Evolutionary conservation across 2,797 vertebrate species (phyloP), one percentile per base, ranked within the genome.

Genomic region (Poeciliopsis paucimaculata): DNA sequence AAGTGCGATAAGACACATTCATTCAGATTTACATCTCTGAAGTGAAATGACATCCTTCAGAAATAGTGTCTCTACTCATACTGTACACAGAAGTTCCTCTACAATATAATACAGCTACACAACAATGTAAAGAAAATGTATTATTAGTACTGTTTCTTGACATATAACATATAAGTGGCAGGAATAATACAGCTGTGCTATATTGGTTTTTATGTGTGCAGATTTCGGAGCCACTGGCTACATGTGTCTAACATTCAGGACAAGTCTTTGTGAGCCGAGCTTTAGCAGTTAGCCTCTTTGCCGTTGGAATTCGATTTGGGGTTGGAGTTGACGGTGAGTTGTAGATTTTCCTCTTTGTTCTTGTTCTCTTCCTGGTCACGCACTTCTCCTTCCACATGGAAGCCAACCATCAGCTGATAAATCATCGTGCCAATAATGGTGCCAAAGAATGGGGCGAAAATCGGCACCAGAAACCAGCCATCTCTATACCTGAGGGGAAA

Each of bases 361-460:
- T 85, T 81, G 2, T 77, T 86, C 41, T 95, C 62, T 64, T 39
- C 93, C 0, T 9, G 89, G 72, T 96, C 96, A 5, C 96, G 95
- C 0, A 80, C 93, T 62, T 97, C 95, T n/a, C 96, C 96, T 84
- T 99, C 97, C 57, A 95, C 84, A 0, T 99, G 98, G 85, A 96
- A 98, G 26, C 98, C 98, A 0, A 99, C 97, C 96, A 97, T 97
- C 82, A 98, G 7, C 91, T 99, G 98, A 90, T 99, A 99, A 82
- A 99, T 94, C 0, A 97, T 36, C 77, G 97, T 96, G 0, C 98
- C 98, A 0, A 96, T 89, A 31, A 97, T 60, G 76, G 97, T 88
- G 26, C 98, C 98, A 0, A 99, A 83, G 89, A 99, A 98, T 0
- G 98, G 98, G 26, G 97, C 97, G 13, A 97, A 92, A 0, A 97